These are phyloP conservation scores for Gila orcuttii DNA, from an alignment of 2,113 vertebrate genomes.

Conservation along the genomic window DNA sequence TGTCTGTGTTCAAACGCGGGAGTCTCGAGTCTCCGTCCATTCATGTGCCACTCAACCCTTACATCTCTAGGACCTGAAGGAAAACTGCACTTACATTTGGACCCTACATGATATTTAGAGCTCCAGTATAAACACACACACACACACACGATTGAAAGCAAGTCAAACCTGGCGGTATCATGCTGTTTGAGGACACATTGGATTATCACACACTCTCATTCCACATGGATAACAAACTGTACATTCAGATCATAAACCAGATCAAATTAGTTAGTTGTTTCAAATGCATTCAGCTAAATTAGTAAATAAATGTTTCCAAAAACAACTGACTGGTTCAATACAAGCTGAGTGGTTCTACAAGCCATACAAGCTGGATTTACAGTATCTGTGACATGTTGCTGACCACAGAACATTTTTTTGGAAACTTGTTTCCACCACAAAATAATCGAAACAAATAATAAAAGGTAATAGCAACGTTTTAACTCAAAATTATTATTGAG, in stretches of 20 bases:
- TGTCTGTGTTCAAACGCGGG: constrained; percentile 75
- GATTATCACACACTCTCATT: background rate
- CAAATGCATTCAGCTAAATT: too few relatives aligned
- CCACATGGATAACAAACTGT: background rate
- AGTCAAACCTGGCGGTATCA: background rate
- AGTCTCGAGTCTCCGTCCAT: constrained; percentile 74
- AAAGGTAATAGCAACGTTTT: too few relatives aligned
- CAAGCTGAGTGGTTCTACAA: too few relatives aligned
- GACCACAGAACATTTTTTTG: too few relatives aligned
- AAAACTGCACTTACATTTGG: constrained; percentile 39
- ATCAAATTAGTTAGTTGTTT: background rate
- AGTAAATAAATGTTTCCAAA: too few relatives aligned
- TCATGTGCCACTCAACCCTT: constrained; percentile 86
- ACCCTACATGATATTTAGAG: background rate
- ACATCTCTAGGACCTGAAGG: constrained; percentile 82
- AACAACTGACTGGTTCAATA: too few relatives aligned
- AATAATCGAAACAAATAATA: too few relatives aligned
- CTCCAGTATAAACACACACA: background rate
- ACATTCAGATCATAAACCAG: background rate
- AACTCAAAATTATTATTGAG: too few relatives aligned
- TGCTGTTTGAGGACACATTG: background rate
- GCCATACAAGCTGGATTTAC: too few relatives aligned
- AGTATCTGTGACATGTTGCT: too few relatives aligned
- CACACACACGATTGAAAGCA: background rate
- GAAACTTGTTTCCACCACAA: too few relatives aligned